These are phyloP conservation scores for Morphnarchus princeps DNA, from an alignment of 2,113 vertebrate genomes.

Conservation along the genomic window DNA sequence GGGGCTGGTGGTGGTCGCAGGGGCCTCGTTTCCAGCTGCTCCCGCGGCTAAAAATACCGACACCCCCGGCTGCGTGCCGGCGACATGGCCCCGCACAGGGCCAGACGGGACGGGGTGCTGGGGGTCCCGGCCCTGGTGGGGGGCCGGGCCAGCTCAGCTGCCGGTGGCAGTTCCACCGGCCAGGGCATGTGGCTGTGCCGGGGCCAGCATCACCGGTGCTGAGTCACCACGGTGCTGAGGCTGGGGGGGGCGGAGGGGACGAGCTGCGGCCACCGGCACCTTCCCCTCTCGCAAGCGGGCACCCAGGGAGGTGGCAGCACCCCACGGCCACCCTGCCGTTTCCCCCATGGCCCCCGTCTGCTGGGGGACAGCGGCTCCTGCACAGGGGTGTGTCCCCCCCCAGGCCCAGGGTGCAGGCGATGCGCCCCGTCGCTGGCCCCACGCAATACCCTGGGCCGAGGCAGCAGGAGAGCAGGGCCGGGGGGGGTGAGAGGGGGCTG, in stretches of 20 bases:
- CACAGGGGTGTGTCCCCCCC: background rate
- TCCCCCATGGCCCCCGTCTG: background rate
- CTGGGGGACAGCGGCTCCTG: background rate
- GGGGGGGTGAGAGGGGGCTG: background rate
- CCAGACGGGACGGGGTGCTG: background rate
- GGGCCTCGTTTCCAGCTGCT: background rate
- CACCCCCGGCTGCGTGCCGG: background rate
- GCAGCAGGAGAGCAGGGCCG: too few species aligned
- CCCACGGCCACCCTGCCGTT: background rate
- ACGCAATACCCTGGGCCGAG: background rate
- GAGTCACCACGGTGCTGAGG: background rate
- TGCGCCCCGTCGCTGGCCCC: background rate
- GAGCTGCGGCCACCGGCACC: background rate
- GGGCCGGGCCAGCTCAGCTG: background rate
- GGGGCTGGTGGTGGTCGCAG: background rate
- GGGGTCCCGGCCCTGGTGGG: background rate
- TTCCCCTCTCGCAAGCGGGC: background rate
- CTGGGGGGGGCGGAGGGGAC: fast-evolving
- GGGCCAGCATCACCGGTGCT: background rate
- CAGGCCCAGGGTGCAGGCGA: too few species aligned
- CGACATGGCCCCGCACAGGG: fast-evolving
- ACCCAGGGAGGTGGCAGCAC: background rate
- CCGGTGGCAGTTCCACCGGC: background rate
- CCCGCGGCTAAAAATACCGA: background rate
- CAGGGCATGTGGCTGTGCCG: background rate